Evolutionary conservation across 2,113 vertebrate genomes (phyloP).

Genomic region (Phasianus colchicus): DNA sequence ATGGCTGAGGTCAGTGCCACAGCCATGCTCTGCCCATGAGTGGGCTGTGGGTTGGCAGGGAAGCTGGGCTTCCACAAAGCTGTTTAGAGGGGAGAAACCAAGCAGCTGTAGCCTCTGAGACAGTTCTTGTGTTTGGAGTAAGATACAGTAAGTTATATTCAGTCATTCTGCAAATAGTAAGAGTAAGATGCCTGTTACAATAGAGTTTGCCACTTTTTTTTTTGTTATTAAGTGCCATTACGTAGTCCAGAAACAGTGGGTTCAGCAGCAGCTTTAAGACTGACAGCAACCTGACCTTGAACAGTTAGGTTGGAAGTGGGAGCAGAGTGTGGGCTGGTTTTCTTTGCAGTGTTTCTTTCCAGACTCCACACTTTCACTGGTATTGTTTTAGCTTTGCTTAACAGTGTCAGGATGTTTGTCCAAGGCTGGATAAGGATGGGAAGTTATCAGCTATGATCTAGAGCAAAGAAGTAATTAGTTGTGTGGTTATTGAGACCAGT

Average conservation of each 20-base stretch:
- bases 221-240: neutral
- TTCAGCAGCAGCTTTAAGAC: neutral
- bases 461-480: neutral
- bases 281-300: neutral
- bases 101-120: neutral
- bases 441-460: neutral
- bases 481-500: fast-evolving
- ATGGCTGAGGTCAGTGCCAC: neutral
- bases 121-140: neutral
- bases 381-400: neutral
- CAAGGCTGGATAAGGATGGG: neutral
- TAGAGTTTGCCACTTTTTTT: neutral
- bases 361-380: neutral
- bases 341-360: neutral
- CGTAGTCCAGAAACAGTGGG: neutral
- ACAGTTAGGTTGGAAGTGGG: neutral
- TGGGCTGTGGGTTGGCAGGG: neutral
- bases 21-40: fast-evolving
- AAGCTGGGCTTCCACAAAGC: neutral
- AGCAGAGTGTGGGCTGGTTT: neutral
- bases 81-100: neutral
- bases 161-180: neutral
- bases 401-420: neutral
- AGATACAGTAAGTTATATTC: neutral
- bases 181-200: neutral